A percentile compares a stretch with the other conserved stretches of the same genome.
Conservation (phyloP, 2,113 vertebrate genomes). For the Zosterops pallidus region DNA sequence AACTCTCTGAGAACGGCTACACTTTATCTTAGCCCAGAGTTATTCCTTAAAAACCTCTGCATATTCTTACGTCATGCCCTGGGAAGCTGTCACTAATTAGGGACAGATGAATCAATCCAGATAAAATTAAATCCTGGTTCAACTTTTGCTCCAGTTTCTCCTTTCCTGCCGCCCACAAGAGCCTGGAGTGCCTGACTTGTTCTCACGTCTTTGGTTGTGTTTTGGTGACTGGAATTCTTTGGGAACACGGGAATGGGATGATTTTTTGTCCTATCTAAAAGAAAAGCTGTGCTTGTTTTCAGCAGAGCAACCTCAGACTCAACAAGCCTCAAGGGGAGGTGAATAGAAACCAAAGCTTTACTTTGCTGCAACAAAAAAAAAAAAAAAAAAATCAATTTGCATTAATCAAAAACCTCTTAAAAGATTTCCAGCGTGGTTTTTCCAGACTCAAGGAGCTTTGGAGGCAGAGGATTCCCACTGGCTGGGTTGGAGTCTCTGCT, state of each 20-base stretch:
- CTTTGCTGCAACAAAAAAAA: background rate
- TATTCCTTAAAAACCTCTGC: background rate
- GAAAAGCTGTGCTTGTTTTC: background rate
- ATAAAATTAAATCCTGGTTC: conserved; percentile 33
- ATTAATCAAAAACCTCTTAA: conserved; percentile 37
- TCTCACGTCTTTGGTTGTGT: background rate
- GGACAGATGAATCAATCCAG: conserved; percentile 42
- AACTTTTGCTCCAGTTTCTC: conserved; percentile 56
- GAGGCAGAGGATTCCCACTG: background rate
- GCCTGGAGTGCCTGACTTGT: background rate
- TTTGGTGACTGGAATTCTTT: background rate
- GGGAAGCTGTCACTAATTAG: conserved; percentile 50
- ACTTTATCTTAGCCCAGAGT: conserved; percentile 11
- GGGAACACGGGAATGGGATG: background rate
- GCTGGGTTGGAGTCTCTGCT: background rate
- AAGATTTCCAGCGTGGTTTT: background rate
- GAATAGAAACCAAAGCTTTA: conserved; percentile 24
- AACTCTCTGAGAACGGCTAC: background rate
- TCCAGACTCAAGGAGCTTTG: background rate
- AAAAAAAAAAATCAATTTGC: background rate
- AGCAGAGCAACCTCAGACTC: background rate
- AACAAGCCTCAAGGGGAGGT: background rate
- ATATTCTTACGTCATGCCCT: conserved; percentile 20
- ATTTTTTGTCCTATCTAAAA: background rate
- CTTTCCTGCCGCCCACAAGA: background rate